phyloP scores from a whole-genome alignment of 2,797 vertebrate species.

The Amniataba percoides region DNA sequence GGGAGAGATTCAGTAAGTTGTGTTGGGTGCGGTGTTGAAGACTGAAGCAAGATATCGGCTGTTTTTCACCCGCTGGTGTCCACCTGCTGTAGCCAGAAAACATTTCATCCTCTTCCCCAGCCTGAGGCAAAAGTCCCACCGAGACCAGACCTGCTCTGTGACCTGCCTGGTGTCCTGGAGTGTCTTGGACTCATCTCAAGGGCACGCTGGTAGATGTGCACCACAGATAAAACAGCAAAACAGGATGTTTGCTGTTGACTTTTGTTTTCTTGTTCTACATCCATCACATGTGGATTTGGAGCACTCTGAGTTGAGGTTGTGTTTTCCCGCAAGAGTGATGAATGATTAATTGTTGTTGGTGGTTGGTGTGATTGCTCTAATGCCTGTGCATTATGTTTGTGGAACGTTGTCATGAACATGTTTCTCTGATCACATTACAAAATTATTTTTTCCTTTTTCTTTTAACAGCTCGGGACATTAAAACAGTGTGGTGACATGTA shows the following conservation, averaged over 20 bases:
- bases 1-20: constrained; percentile 51
- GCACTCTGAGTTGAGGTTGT: constrained; percentile 42
- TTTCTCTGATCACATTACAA: constrained; percentile 48
- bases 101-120: constrained; percentile 59
- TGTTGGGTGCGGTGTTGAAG: constrained; percentile 30
- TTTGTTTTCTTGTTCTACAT: constrained; percentile 58
- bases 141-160: constrained; percentile 69
- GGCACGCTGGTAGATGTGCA: constrained; percentile 52
- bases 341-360: constrained; percentile 70
- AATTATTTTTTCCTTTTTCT: constrained; percentile 25
- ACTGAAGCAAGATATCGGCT: constrained; percentile 41
- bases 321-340: constrained; percentile 58
- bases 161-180: constrained; percentile 57
- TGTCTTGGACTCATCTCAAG: constrained; percentile 62
- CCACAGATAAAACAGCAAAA: constrained; percentile 49
- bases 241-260: constrained; percentile 33
- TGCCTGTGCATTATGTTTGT: constrained; percentile 64
- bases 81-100: constrained; percentile 75
- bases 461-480: constrained; percentile 31
- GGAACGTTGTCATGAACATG: constrained; percentile 51
- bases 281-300: constrained; percentile 51
- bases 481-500: constrained; percentile 35
- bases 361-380: constrained; percentile 60
- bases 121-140: constrained; percentile 62
- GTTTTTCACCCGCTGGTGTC: constrained; percentile 68